Evolutionary conservation across 2,888 invertebrate species (phyloP), one percentile per base, ranked within the genome.

Genomic region (Oscheius onirici): DNA sequence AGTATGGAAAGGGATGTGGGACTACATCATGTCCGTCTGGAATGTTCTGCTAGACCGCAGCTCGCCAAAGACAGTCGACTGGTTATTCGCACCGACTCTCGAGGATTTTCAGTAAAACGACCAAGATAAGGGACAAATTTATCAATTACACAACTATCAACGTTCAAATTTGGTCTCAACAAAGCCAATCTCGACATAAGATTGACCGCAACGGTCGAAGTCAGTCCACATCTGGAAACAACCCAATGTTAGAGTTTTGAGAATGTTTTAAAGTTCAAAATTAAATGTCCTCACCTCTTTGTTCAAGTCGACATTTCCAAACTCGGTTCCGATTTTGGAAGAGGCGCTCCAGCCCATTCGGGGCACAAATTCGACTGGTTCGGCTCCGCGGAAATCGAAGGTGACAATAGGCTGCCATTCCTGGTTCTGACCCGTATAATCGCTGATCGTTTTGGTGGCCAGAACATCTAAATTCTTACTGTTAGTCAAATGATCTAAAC

Each of bases 1-100:
- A 34, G n/a, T 2, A 28, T 55, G 34, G 10, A n/a, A 13, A 11
- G 3, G 28, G 17, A 3, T 2, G n/a, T 26, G 15, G 6, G 15
- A 8, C 24, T n/a, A 8, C 55, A 55, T 11, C 55, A 55, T 26
- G 55, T 55, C n/a, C 20, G 55, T 26, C 28, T 55, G 28, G 55
- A 24, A 28, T 26, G 55, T 17, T 20, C 20, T 26, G n/a, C 22
- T 3, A 20, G 26, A 34, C 55, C 55, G 24, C 2, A 20, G 3
- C 24, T 24, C 10, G 11, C 20, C n/a, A 20, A 51, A 51, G 51
- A 20, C 10, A 20, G 22, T 51, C 11, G 10, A 2, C 11, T 51
- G 10, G 22, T 22, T 11, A 20, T 51, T 11, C 10, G 20, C 24
- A 3, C 22, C 24, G 51, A 51, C 51, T 11, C 20, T 17, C 2